phyloP scores from a whole-genome alignment of 2,888 invertebrate species.

The Seira musarum region DNA sequence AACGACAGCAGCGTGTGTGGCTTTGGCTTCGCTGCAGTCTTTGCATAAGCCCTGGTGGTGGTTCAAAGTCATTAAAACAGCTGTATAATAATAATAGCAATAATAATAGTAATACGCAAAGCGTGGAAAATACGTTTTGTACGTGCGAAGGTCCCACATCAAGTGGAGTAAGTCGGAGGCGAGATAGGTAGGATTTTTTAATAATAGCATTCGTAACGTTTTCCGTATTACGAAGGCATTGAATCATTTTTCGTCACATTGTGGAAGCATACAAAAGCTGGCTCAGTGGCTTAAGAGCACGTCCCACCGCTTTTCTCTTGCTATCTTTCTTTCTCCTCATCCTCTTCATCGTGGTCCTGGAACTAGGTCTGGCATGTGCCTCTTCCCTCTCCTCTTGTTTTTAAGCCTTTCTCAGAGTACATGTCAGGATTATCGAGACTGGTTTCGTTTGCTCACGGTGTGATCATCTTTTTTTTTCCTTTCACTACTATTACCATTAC shows the following conservation, averaged over 20 bases:
- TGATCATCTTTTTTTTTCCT: too few species aligned
- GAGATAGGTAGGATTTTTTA: slow-evolving; percentile 21
- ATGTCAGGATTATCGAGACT: too few species aligned
- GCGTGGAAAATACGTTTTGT: too few species aligned
- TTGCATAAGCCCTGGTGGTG: not conserved
- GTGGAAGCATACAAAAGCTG: slow-evolving; percentile 44
- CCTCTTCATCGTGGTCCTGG: not conserved
- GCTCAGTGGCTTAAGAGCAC: slow-evolving; percentile 36
- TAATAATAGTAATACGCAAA: too few species aligned
- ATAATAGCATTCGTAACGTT: slow-evolving; percentile 42
- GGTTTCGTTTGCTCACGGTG: too few species aligned
- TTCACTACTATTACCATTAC: too few species aligned
- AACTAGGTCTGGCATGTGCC: too few species aligned
- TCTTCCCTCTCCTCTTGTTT: too few species aligned
- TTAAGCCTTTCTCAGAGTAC: too few species aligned
- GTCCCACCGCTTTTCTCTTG: slow-evolving; percentile 13
- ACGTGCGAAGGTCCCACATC: slow-evolving; percentile 43
- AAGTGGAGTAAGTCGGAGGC: too few species aligned
- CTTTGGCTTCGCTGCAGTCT: not conserved
- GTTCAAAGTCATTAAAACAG: slow-evolving; percentile 33
- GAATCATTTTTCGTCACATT: slow-evolving; percentile 45
- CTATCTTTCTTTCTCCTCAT: not conserved
- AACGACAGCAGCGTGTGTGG: too few species aligned
- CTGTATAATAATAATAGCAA: not conserved
- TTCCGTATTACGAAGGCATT: slow-evolving; percentile 33